phyloP scores from a whole-genome alignment of 2,113 vertebrate genomes.

The Myanophis thanlyinensis region DNA sequence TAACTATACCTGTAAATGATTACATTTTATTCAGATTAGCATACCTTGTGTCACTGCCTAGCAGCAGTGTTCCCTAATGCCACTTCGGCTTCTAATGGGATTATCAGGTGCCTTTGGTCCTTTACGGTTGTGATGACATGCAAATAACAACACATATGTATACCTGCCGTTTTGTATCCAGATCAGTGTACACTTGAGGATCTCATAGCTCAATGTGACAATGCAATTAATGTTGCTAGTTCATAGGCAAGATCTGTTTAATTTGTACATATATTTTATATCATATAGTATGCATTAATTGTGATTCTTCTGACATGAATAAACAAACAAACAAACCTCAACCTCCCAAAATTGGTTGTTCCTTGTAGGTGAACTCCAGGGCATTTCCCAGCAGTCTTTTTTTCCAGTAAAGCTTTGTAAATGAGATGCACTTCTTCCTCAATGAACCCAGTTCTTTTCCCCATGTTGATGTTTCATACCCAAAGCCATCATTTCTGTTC shows the following conservation, averaged over 20 bases:
- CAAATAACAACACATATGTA: neutral
- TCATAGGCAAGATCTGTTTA: neutral
- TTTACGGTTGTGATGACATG: neutral
- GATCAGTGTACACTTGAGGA: neutral
- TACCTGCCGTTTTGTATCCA: neutral
- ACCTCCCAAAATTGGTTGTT: neutral
- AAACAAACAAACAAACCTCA: neutral
- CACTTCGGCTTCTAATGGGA: neutral
- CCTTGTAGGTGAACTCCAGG: neutral
- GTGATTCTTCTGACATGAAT: neutral
- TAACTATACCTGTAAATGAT: neutral
- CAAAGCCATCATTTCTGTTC: conserved; percentile 3
- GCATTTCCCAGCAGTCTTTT: neutral
- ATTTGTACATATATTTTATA: neutral
- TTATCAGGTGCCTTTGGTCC: neutral
- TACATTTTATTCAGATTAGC: neutral
- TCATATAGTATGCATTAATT: neutral
- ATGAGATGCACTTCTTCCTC: conserved; percentile 3
- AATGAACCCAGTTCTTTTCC: neutral
- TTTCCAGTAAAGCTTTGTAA: neutral
- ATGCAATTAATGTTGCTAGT: neutral
- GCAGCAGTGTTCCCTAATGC: neutral
- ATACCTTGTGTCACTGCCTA: neutral
- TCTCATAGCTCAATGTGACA: neutral
- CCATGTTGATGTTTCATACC: neutral